Conservation (phyloP, 2,888 invertebrate species). For the Dynastes hyllus region DNA sequence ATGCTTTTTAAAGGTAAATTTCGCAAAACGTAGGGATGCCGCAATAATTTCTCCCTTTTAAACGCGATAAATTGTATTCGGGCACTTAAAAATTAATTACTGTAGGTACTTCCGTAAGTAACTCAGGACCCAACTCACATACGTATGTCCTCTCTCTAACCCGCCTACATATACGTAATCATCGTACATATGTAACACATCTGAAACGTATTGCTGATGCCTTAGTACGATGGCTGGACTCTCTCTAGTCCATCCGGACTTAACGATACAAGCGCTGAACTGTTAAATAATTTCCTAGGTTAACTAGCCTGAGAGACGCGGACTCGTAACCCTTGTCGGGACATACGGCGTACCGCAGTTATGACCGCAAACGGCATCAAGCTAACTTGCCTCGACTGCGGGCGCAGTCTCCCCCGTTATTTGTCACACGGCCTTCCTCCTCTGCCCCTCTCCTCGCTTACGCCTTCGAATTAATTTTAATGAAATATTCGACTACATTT, state of each 20-base stretch:
- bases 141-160: background rate
- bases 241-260: background rate
- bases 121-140: background rate
- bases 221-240: background rate
- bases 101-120: background rate
- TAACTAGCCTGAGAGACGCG: conserved; percentile 38
- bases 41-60: background rate
- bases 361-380: conserved; percentile 26
- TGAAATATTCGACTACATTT: conserved; percentile 42
- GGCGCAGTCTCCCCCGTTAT: conserved; percentile 1
- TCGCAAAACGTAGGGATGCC: background rate
- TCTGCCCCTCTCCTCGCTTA: background rate
- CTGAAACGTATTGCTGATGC: background rate
- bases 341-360: conserved; percentile 43
- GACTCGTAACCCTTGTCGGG: conserved; percentile 32
- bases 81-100: conserved; percentile 15
- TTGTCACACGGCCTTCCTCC: conserved; percentile 4
- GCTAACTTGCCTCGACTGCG: background rate
- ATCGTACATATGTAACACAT: background rate
- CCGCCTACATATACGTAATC: background rate
- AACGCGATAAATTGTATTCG: conserved; percentile 3
- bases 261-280: conserved; percentile 25
- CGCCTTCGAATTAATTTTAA: conserved; percentile 32
- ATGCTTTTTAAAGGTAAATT: background rate
- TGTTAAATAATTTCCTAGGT: conserved; percentile 41